Percentiles rank a stretch among this genome's conserved stretches.
phyloP scores from a whole-genome alignment of 53 echinoderm and acorn worm species.

The Mesocentrotus franciscanus region DNA sequence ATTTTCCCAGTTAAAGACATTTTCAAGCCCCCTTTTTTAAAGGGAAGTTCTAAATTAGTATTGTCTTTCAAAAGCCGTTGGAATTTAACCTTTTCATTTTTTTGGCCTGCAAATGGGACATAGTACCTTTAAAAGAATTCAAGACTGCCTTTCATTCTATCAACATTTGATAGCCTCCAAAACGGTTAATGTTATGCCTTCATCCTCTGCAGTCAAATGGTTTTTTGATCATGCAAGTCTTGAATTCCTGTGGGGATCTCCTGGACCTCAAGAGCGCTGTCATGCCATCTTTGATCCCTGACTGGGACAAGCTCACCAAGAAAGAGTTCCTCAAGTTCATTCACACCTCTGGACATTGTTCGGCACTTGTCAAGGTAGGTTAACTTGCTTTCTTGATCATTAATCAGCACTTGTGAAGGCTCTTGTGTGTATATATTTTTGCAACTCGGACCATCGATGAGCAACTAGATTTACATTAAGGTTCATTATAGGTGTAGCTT shows the following conservation, averaged over 20 bases:
- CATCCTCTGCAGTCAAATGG: not conserved
- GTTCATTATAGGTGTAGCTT: no score
- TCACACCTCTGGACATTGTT: slow-evolving; percentile 79
- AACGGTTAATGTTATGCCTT: not conserved
- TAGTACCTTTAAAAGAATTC: no score
- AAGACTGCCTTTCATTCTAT: not conserved
- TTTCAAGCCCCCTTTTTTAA: no score
- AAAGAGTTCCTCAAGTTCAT: slow-evolving; percentile 65
- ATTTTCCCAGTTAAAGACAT: no score
- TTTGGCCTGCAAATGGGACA: no score
- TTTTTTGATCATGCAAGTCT: slow-evolving; percentile 75
- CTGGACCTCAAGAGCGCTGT: slow-evolving; percentile 81
- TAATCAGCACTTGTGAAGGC: not conserved
- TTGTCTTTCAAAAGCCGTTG: no score
- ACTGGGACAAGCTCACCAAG: slow-evolving; percentile 73
- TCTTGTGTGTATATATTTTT: not conserved
- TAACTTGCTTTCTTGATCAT: not conserved
- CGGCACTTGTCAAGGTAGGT: slow-evolving; percentile 90
- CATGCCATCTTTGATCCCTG: slow-evolving; percentile 74
- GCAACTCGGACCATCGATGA: not conserved
- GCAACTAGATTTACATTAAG: no score
- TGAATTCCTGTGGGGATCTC: slow-evolving; percentile 87
- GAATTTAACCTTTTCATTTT: no score
- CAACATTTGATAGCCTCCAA: not conserved
- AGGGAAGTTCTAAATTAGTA: no score